These are phyloP conservation scores for Drosophila leonis DNA, from an alignment of 2,888 invertebrate genomes.

Conservation along the genomic window DNA sequence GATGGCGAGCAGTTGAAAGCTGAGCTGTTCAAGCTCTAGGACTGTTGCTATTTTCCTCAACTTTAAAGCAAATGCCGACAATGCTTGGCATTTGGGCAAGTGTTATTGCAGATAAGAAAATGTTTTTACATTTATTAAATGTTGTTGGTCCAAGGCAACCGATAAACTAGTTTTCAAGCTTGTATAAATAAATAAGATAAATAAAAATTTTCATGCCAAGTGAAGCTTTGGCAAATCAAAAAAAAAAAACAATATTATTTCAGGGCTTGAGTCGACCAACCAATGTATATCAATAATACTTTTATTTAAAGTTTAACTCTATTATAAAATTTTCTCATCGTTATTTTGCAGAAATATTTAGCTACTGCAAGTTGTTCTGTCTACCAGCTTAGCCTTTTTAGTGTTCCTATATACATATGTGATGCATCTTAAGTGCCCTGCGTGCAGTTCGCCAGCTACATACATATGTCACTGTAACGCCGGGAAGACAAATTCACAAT, in stretches of 20 bases:
- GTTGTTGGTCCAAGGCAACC: not conserved
- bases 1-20: not conserved
- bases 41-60: not conserved
- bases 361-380: not conserved
- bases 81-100: not conserved
- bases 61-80: not conserved
- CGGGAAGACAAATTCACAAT: slow-evolving; percentile 77
- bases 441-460: slow-evolving; percentile 36
- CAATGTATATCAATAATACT: no score
- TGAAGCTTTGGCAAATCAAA: no score
- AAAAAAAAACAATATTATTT: no score
- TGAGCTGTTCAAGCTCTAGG: not conserved
- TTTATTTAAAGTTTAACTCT: no score
- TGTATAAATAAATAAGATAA: no score
- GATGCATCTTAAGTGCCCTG: slow-evolving; percentile 8
- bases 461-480: slow-evolving; percentile 74
- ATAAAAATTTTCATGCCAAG: no score
- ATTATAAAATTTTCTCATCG: no score
- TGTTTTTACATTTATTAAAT: not conserved
- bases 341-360: no score
- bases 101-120: not conserved
- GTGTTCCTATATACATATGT: no score
- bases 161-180: not conserved
- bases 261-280: no score
- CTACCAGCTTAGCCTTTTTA: not conserved